Evolutionary conservation across 53 echinoderm and acorn worm species (phyloP).

Genomic region (Echinometra lucunter): DNA sequence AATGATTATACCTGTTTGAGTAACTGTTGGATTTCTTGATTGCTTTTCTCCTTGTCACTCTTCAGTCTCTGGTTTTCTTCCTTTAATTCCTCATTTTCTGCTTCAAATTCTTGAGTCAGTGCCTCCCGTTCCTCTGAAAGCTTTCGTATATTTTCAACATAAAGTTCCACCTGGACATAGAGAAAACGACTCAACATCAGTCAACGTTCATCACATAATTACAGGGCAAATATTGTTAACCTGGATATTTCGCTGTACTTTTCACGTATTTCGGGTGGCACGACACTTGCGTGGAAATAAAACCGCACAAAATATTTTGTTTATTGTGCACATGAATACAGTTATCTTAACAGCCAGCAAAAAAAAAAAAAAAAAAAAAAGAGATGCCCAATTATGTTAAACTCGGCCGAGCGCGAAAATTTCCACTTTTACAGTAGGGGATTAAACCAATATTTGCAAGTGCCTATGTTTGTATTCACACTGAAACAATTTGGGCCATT

Average conservation of each 20-base stretch:
- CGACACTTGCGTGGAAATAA: no score
- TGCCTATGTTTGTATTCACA: no score
- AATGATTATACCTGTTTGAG: constrained; percentile 78
- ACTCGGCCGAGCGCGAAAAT: no score
- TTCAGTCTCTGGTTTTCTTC: constrained; percentile 74
- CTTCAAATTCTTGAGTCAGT: constrained; percentile 91
- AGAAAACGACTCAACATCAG: neutral
- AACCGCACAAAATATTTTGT: no score
- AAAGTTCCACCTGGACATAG: constrained; percentile 84
- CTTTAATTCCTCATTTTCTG: constrained; percentile 91
- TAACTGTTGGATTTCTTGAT: constrained; percentile 83
- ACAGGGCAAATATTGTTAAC: neutral
- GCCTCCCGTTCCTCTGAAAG: constrained; percentile 88
- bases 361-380: no score
- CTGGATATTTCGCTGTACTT: no score
- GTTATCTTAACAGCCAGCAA: no score
- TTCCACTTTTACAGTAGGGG: no score
- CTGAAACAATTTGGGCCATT: neutral
- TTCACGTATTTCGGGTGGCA: no score
- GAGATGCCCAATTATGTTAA: no score
- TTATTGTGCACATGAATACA: no score
- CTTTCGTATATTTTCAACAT: constrained; percentile 87
- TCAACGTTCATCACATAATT: neutral
- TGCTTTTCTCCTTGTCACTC: constrained; percentile 76
- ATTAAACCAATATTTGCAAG: no score